Conservation (phyloP, 2,113 vertebrate species). For the Numida meleagris region DNA sequence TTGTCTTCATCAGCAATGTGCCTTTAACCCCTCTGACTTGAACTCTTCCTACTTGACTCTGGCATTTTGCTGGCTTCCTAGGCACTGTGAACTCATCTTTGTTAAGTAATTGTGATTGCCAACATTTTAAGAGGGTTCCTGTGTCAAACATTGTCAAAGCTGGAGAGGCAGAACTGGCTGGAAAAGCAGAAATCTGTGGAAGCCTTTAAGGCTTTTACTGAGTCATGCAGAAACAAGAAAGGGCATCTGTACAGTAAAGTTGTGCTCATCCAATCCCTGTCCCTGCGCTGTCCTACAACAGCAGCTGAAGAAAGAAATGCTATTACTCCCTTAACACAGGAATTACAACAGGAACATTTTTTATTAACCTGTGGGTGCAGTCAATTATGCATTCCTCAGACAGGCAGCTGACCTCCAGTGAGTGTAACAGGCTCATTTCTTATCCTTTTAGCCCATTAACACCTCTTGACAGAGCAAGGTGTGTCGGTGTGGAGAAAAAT, state of each 20-base stretch:
- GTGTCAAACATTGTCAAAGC: not conserved
- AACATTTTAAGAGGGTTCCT: slow-evolving; percentile 8
- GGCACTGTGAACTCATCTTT: not conserved
- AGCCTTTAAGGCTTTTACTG: slow-evolving; percentile 22
- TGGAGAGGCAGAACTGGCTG: not conserved
- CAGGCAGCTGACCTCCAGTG: not conserved
- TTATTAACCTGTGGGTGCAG: not conserved
- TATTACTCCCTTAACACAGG: not conserved
- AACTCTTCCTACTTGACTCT: rapidly evolving
- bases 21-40: not conserved
- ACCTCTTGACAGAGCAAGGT: not conserved
- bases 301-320: not conserved
- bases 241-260: not conserved
- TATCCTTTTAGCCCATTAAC: not conserved
- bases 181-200: not conserved
- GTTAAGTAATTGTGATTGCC: not conserved
- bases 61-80: not conserved
- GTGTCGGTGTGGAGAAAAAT: not conserved
- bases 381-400: not conserved
- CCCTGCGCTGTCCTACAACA: not conserved
- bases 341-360: not conserved
- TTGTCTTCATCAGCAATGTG: not conserved
- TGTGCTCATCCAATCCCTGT: not conserved
- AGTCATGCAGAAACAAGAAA: slow-evolving; percentile 4
- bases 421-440: not conserved